Evolutionary conservation across 2,113 vertebrate genomes (phyloP).

Genomic region (Larimichthys polyactis): DNA sequence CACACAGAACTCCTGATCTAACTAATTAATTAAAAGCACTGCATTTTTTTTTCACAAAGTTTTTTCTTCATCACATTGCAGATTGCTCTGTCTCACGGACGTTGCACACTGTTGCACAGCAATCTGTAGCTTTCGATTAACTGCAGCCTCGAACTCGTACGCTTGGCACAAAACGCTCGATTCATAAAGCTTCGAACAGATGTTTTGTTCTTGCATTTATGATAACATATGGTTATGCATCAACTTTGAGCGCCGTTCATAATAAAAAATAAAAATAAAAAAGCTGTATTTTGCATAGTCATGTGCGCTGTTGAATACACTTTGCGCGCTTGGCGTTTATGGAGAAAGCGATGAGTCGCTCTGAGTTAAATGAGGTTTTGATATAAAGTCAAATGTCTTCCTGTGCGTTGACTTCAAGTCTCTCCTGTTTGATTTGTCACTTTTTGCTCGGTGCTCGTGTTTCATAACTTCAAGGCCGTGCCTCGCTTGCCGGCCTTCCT

Average conservation of each 20-base stretch:
- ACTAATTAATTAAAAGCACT: not conserved
- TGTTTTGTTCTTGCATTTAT: not conserved
- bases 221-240: not conserved
- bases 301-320: not conserved
- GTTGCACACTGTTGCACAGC: not conserved
- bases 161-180: not conserved
- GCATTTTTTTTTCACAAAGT: not conserved
- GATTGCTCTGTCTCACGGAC: not conserved
- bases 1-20: not conserved
- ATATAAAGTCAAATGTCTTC: not conserved
- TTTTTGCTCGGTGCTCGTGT: not conserved
- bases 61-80: not conserved
- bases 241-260: not conserved
- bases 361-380: not conserved
- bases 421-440: not conserved
- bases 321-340: not conserved
- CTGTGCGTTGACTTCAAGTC: not conserved
- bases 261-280: too few species aligned
- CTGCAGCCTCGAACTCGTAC: not conserved
- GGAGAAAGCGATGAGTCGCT: not conserved
- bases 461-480: not conserved
- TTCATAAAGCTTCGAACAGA: not conserved
- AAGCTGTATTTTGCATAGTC: not conserved
- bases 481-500: not conserved
- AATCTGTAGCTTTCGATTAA: not conserved